Evolutionary conservation across 2,888 invertebrate genomes (phyloP).

Genomic region (Athetis lepigone): DNA sequence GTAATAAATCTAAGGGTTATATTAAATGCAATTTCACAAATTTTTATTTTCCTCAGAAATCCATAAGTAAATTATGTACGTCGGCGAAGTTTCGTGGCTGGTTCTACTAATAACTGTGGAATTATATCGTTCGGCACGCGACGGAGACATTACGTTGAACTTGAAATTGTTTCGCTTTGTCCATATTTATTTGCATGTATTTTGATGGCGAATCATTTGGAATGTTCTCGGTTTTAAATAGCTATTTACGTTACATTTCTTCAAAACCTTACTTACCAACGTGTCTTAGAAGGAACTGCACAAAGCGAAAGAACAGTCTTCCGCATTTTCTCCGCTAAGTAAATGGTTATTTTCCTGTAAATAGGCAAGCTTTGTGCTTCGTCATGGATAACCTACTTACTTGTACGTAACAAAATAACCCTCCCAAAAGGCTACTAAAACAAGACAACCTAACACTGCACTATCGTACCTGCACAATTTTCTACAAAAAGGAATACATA

Average conservation of each 20-base stretch:
- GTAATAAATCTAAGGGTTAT: background rate
- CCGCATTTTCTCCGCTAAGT: background rate
- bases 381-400: background rate
- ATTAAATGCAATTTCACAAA: conserved; percentile 15
- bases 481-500: background rate
- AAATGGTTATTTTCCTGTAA: background rate
- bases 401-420: background rate
- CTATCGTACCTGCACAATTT: background rate
- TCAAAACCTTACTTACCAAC: background rate
- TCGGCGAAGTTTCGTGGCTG: conserved; percentile 29
- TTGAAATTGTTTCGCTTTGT: conserved; percentile 35
- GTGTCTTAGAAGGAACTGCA: background rate
- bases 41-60: conserved; percentile 26
- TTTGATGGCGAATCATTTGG: conserved; percentile 1
- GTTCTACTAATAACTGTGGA: conserved; percentile 28
- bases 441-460: background rate
- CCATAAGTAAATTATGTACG: conserved; percentile 31
- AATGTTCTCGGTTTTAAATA: conserved; percentile 3
- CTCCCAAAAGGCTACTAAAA: background rate
- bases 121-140: conserved; percentile 35
- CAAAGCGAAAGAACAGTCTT: too few relatives aligned
- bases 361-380: background rate
- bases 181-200: conserved; percentile 26
- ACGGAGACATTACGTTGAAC: conserved; percentile 45
- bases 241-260: background rate